phyloP scores from a whole-genome alignment of 2,113 vertebrate genomes.

The Paratilapia polleni region DNA sequence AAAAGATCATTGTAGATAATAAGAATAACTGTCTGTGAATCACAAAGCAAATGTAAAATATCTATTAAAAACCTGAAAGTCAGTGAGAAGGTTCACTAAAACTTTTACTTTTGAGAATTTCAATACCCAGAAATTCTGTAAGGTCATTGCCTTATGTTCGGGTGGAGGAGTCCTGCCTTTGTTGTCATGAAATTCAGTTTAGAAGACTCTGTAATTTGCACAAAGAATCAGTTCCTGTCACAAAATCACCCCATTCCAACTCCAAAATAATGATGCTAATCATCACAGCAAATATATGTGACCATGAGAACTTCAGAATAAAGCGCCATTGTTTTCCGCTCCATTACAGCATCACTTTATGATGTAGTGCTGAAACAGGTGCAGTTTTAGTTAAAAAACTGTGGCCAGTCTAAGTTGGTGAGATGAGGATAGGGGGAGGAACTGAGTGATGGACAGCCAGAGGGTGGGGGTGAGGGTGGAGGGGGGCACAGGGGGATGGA shows the following conservation, averaged over 20 bases:
- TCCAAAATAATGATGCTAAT: background rate
- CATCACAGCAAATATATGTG: background rate
- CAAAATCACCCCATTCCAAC: background rate
- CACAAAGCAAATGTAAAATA: background rate
- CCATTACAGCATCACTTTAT: background rate
- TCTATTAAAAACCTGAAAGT: background rate
- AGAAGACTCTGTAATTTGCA: background rate
- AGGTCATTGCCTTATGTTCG: background rate
- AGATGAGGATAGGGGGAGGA: slow-evolving; percentile 46
- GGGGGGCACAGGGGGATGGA: slow-evolving; percentile 38
- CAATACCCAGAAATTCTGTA: background rate
- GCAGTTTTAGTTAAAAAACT: slow-evolving; percentile 4
- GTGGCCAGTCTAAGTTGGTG: slow-evolving; percentile 15
- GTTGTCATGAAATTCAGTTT: background rate
- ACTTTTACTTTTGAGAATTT: background rate
- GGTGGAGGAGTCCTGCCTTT: background rate
- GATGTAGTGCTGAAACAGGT: background rate
- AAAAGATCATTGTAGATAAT: background rate
- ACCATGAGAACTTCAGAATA: background rate
- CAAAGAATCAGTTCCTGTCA: background rate
- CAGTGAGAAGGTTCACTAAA: background rate
- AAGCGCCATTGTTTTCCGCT: background rate
- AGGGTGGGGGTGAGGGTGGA: slow-evolving; percentile 36
- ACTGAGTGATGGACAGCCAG: slow-evolving; percentile 56
- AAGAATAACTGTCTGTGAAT: background rate